Evolutionary conservation across 2,797 vertebrate species (phyloP).

Genomic region (Ispidina lecontei): DNA sequence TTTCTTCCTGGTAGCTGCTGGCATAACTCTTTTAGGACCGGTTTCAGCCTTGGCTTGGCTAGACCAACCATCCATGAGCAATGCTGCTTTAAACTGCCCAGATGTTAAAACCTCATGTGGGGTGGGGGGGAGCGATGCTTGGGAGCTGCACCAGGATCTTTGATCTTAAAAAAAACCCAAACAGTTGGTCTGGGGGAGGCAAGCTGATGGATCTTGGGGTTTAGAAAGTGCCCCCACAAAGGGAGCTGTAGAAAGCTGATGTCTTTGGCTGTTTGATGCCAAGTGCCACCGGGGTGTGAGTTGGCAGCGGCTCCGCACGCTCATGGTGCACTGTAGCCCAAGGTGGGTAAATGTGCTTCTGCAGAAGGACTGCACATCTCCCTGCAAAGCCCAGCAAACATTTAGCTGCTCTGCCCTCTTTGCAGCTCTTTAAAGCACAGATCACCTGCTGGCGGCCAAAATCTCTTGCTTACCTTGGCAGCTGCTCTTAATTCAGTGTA

Average conservation of each 20-base stretch:
- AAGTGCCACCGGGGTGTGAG: rapidly evolving
- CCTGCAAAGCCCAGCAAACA: rapidly evolving
- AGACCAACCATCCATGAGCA: neutral
- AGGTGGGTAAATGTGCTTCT: neutral
- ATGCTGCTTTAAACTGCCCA: neutral
- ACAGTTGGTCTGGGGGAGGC: rapidly evolving
- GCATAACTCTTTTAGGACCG: neutral
- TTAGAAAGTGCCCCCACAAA: neutral
- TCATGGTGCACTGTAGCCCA: rapidly evolving
- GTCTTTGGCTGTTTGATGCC: neutral
- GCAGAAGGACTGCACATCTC: neutral
- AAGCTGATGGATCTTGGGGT: rapidly evolving
- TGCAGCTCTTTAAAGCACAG: neutral
- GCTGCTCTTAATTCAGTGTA: rapidly evolving
- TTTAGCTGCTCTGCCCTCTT: neutral
- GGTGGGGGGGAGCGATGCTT: rapidly evolving
- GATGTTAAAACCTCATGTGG: neutral
- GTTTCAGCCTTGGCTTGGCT: neutral
- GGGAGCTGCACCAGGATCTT: neutral
- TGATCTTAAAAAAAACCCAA: neutral
- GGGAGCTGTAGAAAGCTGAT: neutral
- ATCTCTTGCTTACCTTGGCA: conserved; percentile 25
- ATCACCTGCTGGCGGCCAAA: conserved; percentile 20
- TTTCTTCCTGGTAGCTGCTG: neutral
- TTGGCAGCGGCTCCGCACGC: neutral